phyloP scores from a whole-genome alignment of 2,113 vertebrate species.

The Trachemys scripta region DNA sequence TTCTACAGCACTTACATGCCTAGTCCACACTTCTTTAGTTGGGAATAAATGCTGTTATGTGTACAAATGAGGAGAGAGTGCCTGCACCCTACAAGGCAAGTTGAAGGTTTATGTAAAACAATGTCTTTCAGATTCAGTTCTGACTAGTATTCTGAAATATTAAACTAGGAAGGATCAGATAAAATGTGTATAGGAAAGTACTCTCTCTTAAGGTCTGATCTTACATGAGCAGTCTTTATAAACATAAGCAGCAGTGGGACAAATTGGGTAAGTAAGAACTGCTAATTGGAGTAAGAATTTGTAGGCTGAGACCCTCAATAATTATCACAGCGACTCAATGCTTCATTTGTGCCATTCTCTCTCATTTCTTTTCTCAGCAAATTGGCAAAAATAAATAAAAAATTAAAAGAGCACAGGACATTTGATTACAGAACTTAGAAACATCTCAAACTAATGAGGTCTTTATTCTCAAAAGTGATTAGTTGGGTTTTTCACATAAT shows the following conservation, averaged over 20 bases:
- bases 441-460: background rate
- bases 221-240: background rate
- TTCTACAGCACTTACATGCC: background rate
- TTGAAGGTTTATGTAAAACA: background rate
- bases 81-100: fast-evolving
- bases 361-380: background rate
- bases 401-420: background rate
- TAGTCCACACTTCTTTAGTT: background rate
- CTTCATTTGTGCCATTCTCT: background rate
- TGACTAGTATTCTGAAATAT: background rate
- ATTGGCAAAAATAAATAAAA: background rate
- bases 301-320: background rate
- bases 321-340: background rate
- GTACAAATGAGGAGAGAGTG: background rate
- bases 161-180: background rate
- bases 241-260: background rate
- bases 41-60: fast-evolving
- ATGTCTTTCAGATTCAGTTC: background rate
- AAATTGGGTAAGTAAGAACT: background rate
- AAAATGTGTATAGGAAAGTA: background rate
- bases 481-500: background rate
- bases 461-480: background rate
- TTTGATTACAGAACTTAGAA: background rate
- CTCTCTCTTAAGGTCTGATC: background rate
- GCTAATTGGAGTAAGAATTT: background rate